Conservation (phyloP, 2,888 invertebrate species). For the Ganaspis brasiliensis region DNA sequence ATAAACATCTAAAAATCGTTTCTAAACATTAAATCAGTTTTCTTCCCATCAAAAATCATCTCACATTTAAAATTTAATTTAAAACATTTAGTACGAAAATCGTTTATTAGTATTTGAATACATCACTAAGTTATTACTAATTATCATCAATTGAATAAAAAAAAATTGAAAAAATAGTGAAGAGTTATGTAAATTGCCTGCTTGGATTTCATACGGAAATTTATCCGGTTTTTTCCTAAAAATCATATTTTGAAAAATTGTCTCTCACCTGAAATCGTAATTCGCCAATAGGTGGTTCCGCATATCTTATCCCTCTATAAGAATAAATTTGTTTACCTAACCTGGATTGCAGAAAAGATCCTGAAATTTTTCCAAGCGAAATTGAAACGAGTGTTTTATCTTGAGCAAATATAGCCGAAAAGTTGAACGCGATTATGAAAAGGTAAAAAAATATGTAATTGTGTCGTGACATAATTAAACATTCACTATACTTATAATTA, state of each 20-base stretch:
- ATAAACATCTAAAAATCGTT: no score
- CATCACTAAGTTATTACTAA: no score
- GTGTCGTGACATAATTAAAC: background rate
- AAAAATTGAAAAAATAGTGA: no score
- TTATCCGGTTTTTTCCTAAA: no score
- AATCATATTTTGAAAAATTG: background rate
- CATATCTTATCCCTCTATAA: constrained; percentile 69
- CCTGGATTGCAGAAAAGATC: constrained; percentile 59
- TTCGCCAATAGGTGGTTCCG: constrained; percentile 51
- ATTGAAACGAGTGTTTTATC: background rate
- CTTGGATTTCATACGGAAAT: no score
- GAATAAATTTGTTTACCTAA: constrained; percentile 65
- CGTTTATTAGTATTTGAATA: no score
- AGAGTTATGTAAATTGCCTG: no score
- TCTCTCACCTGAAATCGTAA: constrained; percentile 24
- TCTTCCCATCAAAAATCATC: no score
- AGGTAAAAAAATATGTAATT: background rate
- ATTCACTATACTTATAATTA: background rate
- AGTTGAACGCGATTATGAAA: background rate
- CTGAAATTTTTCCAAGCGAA: constrained; percentile 35
- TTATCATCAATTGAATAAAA: no score
- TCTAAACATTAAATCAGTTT: no score
- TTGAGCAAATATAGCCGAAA: background rate
- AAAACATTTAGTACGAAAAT: no score
- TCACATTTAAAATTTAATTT: no score